Conservation (phyloP, 2,113 vertebrate species). For the Andinoacara biseriatus region DNA sequence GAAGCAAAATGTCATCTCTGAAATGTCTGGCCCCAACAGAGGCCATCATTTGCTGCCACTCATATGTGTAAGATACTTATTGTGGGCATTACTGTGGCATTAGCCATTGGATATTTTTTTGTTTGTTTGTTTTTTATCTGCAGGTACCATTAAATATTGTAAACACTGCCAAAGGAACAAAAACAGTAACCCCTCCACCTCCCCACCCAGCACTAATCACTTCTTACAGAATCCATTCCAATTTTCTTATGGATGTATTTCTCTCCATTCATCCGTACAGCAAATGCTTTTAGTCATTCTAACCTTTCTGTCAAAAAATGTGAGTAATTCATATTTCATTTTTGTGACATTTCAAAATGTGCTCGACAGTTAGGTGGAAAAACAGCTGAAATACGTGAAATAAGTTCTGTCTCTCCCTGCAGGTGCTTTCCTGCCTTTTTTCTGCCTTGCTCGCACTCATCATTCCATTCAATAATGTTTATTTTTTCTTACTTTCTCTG, state of each 20-base stretch:
- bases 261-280: not conserved
- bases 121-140: not conserved
- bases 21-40: not conserved
- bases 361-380: constrained; percentile 17
- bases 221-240: not conserved
- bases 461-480: not conserved
- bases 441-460: not conserved
- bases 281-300: constrained; percentile 18
- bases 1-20: not conserved
- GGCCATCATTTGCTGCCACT: not conserved
- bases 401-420: constrained; percentile 26
- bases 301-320: constrained; percentile 20
- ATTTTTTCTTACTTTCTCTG: not conserved
- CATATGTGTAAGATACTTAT: not conserved
- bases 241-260: not conserved
- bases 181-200: not conserved
- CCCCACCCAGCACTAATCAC: not conserved
- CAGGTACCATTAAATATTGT: not conserved
- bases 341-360: constrained; percentile 48
- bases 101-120: not conserved
- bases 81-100: not conserved
- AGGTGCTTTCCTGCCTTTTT: constrained; percentile 2
- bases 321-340: constrained; percentile 42
- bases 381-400: constrained; percentile 12
- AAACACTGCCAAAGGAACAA: not conserved